Percentiles rank a stretch among this genome's conserved stretches.
These are phyloP conservation scores for Pogonognathellus flavescens DNA, from an alignment of 1,140 invertebrate genomes.

Conservation along the genomic window DNA sequence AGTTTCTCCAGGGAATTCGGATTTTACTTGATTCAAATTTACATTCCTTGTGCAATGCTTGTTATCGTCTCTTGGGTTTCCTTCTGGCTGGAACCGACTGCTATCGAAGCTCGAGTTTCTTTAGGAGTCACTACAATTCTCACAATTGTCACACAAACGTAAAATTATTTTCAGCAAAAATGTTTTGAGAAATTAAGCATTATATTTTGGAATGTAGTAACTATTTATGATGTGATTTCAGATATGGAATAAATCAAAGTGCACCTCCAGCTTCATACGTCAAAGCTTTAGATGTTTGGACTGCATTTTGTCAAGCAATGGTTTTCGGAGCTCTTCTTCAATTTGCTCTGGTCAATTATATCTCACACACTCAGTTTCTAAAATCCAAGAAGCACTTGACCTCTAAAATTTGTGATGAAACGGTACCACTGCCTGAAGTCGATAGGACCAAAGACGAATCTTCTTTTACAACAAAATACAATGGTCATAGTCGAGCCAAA, in stretches of 20 bases:
- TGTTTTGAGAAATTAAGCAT: not conserved
- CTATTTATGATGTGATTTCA: too few species aligned
- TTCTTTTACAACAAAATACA: conserved; percentile 67
- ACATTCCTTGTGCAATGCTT: conserved; percentile 72
- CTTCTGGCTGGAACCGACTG: conserved; percentile 70
- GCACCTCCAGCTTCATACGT: conserved; percentile 73
- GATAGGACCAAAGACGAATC: conserved; percentile 54
- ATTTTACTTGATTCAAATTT: conserved; percentile 71
- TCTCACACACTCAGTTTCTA: conserved; percentile 16
- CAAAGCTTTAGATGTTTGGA: conserved; percentile 75
- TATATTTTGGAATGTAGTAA: not conserved
- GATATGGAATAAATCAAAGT: conserved; percentile 72
- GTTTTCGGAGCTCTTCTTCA: conserved; percentile 75
- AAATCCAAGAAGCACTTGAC: not conserved
- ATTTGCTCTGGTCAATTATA: conserved; percentile 75
- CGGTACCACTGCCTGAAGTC: not conserved
- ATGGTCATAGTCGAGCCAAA: conserved; percentile 68
- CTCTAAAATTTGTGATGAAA: not conserved
- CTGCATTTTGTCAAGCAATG: conserved; percentile 72
- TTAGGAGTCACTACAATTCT: conserved; percentile 75
- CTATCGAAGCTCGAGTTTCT: conserved; percentile 75
- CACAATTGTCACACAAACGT: conserved; percentile 73
- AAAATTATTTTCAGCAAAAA: not conserved
- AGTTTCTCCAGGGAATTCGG: conserved; percentile 55
- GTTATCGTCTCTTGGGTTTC: conserved; percentile 73